Percentiles rank a stretch among this genome's conserved stretches.
Conservation (phyloP, 2,888 invertebrate genomes). For the Dioctria linearis region DNA sequence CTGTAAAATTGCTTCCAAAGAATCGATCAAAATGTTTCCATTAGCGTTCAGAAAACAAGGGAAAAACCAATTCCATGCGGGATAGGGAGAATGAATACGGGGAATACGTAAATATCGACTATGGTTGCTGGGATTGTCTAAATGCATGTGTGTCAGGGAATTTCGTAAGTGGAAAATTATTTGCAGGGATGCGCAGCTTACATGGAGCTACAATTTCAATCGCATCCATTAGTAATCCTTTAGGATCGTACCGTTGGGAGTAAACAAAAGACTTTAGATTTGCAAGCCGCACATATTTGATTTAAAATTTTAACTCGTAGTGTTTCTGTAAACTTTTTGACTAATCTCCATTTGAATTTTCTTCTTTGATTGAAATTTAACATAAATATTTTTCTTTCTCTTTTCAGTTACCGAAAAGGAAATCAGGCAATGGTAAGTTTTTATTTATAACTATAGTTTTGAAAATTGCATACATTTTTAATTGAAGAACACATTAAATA, state of each 20-base stretch:
- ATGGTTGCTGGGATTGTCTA: no score
- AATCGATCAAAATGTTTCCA: constrained; percentile 14
- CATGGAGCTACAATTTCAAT: constrained; percentile 8
- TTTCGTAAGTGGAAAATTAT: constrained; percentile 11
- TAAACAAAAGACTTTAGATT: constrained; percentile 11
- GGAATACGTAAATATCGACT: neutral
- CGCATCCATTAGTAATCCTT: neutral
- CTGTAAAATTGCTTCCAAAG: neutral
- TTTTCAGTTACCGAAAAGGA: constrained; percentile 91
- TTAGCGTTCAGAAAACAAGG: neutral
- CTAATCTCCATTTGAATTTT: no score
- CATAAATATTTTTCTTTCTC: constrained; percentile 65
- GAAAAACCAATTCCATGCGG: neutral
- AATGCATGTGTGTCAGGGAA: neutral
- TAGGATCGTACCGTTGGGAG: neutral
- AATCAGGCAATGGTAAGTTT: constrained; percentile 87
- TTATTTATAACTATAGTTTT: neutral
- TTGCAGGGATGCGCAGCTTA: neutral
- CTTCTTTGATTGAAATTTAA: neutral
- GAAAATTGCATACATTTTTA: no score
- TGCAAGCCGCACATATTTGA: constrained; percentile 1
- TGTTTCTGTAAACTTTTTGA: no score
- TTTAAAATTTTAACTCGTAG: neutral
- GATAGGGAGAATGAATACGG: neutral
- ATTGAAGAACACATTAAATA: no score